phyloP scores from a whole-genome alignment of 35 echinoderm and acorn worm species.

The Apostichopus parvimensis region DNA sequence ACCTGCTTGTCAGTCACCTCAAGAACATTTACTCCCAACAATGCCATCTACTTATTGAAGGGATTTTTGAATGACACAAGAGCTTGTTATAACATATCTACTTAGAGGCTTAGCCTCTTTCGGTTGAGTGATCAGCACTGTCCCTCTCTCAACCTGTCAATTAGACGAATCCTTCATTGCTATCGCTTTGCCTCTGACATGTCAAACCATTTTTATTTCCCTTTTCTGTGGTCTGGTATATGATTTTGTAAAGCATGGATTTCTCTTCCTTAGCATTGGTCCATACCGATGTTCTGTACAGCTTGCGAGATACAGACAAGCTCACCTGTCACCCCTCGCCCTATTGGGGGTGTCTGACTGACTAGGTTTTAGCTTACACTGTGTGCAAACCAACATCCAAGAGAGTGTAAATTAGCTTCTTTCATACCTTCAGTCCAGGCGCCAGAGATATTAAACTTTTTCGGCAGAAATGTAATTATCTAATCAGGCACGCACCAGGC shows the following conservation, averaged over 20 bases:
- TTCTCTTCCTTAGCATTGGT: too few relatives aligned
- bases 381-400: not conserved
- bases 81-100: not conserved
- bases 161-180: not conserved
- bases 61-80: not conserved
- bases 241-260: too few relatives aligned
- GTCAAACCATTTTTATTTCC: not conserved
- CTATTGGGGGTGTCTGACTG: slow-evolving; percentile 32
- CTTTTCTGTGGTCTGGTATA: not conserved
- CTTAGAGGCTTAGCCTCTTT: slow-evolving; percentile 12
- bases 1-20: not conserved
- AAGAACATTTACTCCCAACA: not conserved
- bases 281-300: too few relatives aligned
- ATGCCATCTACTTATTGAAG: not conserved
- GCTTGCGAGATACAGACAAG: not conserved
- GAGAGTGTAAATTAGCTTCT: slow-evolving; percentile 28
- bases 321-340: slow-evolving; percentile 35
- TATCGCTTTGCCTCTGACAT: not conserved
- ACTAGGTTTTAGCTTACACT: slow-evolving; percentile 23
- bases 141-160: not conserved
- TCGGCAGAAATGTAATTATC: slow-evolving; percentile 47
- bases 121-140: not conserved
- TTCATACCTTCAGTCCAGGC: slow-evolving; percentile 31
- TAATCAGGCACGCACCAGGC: slow-evolving; percentile 46
- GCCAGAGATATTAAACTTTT: slow-evolving; percentile 45